Base-by-base conservation (phyloP, 1,140 invertebrate genomes). In the Branchinecta lindahli region DNA sequence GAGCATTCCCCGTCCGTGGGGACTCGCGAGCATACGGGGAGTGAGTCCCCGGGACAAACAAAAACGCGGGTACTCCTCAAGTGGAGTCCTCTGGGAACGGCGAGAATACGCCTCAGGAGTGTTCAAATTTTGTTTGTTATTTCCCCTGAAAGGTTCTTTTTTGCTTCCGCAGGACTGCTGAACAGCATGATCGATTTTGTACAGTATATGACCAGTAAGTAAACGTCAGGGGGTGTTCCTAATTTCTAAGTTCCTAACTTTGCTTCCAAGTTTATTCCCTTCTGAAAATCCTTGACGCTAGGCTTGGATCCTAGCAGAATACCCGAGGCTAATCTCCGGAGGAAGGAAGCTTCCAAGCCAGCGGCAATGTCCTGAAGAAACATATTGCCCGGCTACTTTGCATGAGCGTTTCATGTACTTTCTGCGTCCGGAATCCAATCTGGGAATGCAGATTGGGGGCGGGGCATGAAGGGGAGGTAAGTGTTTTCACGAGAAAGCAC, bases 171-270 rank as follows among this genome's bases (percentile, higher is more conserved):
- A 61, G 52, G 52, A 61, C 18, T 61, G 52, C 18, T 61, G 18
- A 61, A 20, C 52, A 12, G 52, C 18, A 4, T 61, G 52, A 61
- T 15, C 52, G 52, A 61, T 61, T 61, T 61, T 61, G 52, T 61
- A 61, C 52, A 61, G 52, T 61, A 61, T 61, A 61, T 61, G 52
- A 61, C 52, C 18, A 61, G 52, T 61, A 61, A 61, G 52, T 61
- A 61, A 20, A 15, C 12, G 52, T 61, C 52, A 61, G 52, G 12
- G 18, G 18, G 12, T 61, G 52, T 61, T 61, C 12, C 18, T 61
- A 20, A 61, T 61, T 15, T 61, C 18, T 61, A 1, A 15, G 18
- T 3, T 15, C 4, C 2, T 61, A 20, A 15, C 12, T 61, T 61
- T 20, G 52, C 52, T 61, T 20, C 12, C 18, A 61, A 15, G 12